Conservation (phyloP, 2,797 vertebrate genomes). For the Tinamus major region DNA sequence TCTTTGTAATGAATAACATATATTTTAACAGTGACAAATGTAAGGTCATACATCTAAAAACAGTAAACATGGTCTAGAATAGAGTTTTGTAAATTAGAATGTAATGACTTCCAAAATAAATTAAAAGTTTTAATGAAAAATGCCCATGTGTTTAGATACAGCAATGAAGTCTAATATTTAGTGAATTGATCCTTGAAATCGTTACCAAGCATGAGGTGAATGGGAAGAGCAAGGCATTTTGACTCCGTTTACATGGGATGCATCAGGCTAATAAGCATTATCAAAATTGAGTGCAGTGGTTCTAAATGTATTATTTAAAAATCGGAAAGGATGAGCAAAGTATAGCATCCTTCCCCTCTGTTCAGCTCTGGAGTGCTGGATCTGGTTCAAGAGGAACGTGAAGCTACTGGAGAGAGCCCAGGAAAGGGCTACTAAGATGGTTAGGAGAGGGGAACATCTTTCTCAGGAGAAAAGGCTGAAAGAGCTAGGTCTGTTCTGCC, state of each 20-base stretch:
- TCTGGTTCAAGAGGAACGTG: too few species aligned
- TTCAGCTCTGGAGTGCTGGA: too few species aligned
- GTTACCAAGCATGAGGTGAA: neutral
- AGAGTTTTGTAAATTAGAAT: neutral
- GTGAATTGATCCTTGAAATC: neutral
- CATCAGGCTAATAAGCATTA: neutral
- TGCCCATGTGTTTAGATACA: neutral
- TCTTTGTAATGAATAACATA: neutral
- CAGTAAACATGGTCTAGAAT: neutral
- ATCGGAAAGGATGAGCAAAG: neutral
- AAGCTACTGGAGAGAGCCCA: too few species aligned
- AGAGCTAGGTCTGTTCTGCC: too few species aligned
- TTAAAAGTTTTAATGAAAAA: neutral
- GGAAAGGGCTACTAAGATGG: too few species aligned
- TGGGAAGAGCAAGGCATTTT: neutral
- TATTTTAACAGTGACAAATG: neutral
- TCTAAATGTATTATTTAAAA: neutral
- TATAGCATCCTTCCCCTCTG: too few species aligned
- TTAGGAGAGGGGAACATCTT: too few species aligned
- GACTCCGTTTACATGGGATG: rapidly evolving
- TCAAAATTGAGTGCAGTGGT: neutral
- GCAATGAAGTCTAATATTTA: neutral
- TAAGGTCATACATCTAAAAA: neutral
- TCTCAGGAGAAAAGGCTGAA: too few species aligned
- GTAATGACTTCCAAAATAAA: neutral